These are phyloP conservation scores for Sepioteuthis lessoniana DNA, from an alignment of 2,888 invertebrate genomes.

Conservation along the genomic window DNA sequence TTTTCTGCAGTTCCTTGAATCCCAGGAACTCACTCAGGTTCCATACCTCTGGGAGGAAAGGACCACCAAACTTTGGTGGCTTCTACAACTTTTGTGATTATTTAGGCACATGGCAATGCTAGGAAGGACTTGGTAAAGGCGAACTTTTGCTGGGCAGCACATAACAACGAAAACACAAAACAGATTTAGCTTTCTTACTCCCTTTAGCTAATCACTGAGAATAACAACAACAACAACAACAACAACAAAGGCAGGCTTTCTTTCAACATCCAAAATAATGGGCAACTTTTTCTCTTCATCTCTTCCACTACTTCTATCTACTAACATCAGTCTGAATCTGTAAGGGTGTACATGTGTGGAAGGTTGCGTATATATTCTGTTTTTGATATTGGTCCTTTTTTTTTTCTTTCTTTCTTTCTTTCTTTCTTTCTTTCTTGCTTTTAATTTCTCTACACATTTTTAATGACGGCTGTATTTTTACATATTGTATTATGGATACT, in stretches of 20 bases:
- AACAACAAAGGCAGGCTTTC: neutral
- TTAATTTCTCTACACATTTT: neutral
- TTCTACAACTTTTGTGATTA: slow-evolving; percentile 33
- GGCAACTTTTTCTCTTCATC: neutral
- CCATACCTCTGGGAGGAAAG: neutral
- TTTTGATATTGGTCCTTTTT: neutral
- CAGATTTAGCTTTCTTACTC: neutral
- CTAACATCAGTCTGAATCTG: neutral
- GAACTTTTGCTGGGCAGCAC: no score
- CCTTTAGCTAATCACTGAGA: neutral
- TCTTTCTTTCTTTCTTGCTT: no score
- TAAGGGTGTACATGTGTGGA: neutral
- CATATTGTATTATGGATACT: no score
- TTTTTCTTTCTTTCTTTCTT: neutral
- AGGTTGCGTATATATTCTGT: neutral
- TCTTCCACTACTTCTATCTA: neutral
- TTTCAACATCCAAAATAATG: neutral
- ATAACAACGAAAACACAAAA: neutral
- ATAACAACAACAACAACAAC: neutral
- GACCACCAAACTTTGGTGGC: neutral
- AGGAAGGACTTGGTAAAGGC: no score
- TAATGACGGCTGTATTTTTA: no score
- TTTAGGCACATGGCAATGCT: neutral
- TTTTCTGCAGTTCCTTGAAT: neutral
- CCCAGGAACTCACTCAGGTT: neutral